A percentile compares a stretch with the other conserved stretches of the same genome.
These are phyloP conservation scores for Falco peregrinus DNA, from an alignment of 2,797 vertebrate species.

Conservation along the genomic window DNA sequence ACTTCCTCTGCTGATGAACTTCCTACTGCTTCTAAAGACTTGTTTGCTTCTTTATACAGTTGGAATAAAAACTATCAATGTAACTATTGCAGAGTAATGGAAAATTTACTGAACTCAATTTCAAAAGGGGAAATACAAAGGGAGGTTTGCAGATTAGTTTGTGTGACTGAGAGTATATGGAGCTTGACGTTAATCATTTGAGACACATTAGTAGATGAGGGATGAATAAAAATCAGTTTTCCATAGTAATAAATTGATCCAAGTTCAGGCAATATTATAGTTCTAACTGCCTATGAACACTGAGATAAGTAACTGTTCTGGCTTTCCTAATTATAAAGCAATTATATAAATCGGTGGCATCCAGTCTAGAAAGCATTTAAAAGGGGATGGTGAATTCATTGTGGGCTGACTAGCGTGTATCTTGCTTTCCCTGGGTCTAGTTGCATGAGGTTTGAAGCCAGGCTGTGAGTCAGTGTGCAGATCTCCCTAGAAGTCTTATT, in stretches of 20 bases:
- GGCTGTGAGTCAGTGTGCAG: background rate
- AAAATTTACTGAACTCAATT: constrained; percentile 1
- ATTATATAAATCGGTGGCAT: constrained; percentile 2
- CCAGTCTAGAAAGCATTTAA: background rate
- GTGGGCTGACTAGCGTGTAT: background rate
- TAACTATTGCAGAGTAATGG: background rate
- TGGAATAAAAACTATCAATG: constrained; percentile 27
- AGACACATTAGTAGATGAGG: background rate
- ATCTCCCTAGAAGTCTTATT: background rate
- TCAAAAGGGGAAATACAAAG: constrained; percentile 12
- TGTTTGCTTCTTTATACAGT: constrained; percentile 34
- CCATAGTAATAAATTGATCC: background rate
- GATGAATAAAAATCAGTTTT: constrained; percentile 20
- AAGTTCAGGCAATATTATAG: background rate
- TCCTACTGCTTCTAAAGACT: constrained; percentile 34
- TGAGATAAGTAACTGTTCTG: constrained; percentile 20
- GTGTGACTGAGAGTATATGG: background rate
- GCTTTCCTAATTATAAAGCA: constrained; percentile 17
- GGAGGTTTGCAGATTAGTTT: constrained; percentile 25
- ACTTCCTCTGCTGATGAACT: constrained; percentile 47
- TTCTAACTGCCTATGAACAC: background rate
- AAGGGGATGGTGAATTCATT: background rate
- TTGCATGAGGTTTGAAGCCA: background rate
- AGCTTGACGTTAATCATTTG: background rate
- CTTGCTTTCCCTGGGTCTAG: background rate